phyloP scores from a whole-genome alignment of 2,888 invertebrate genomes.

The Tolmerus cingulatus region DNA sequence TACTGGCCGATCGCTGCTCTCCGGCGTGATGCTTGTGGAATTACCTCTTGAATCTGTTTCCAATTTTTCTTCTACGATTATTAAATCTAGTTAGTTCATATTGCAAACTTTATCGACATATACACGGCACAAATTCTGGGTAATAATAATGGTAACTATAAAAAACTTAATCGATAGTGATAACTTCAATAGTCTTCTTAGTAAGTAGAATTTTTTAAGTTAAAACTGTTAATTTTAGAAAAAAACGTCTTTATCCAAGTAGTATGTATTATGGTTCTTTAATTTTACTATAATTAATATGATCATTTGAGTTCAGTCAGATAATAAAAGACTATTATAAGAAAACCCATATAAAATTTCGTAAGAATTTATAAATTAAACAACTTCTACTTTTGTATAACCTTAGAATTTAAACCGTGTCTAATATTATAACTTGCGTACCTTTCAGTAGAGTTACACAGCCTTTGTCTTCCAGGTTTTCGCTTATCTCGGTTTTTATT shows the following conservation, averaged over 20 bases:
- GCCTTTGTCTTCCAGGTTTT: slow-evolving; percentile 45
- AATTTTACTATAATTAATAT: too few relatives aligned
- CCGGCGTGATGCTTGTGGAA: slow-evolving; percentile 45
- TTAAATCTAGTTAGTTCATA: neutral
- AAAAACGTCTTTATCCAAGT: too few relatives aligned
- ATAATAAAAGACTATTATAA: too few relatives aligned
- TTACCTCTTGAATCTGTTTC: slow-evolving; percentile 44
- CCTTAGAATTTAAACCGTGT: neutral
- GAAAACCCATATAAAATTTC: too few relatives aligned
- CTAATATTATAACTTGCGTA: neutral
- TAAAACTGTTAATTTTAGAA: too few relatives aligned
- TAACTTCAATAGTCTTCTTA: too few relatives aligned
- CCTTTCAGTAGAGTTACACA: slow-evolving; percentile 15
- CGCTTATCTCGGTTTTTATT: slow-evolving; percentile 49
- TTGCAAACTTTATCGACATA: neutral
- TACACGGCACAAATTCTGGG: neutral
- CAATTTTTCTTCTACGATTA: slow-evolving; percentile 19
- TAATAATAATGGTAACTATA: neutral
- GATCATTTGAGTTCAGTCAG: too few relatives aligned
- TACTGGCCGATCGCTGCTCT: slow-evolving; percentile 54
- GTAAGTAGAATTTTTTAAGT: too few relatives aligned
- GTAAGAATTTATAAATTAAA: too few relatives aligned
- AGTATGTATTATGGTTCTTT: too few relatives aligned
- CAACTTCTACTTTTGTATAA: neutral
- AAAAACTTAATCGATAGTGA: neutral